These are phyloP conservation scores for Penaeus monodon DNA, from an alignment of 2,888 invertebrate genomes.

Conservation along the genomic window DNA sequence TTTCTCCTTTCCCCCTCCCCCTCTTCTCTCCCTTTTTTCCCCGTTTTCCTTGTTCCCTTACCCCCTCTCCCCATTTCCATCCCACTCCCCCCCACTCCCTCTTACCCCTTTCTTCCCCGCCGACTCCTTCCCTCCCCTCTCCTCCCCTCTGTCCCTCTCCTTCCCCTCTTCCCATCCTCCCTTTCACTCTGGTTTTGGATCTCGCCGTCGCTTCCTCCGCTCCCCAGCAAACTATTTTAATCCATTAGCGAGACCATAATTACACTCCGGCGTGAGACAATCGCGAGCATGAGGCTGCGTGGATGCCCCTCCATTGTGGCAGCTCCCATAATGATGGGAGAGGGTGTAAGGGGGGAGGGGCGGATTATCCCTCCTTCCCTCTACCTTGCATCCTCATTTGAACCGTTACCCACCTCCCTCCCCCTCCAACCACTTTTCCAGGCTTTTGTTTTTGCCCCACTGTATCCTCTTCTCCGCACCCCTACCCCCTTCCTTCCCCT, in stretches of 20 bases:
- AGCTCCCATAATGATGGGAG: conserved; percentile 6
- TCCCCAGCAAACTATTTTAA: conserved; percentile 47
- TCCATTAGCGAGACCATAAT: conserved; percentile 56
- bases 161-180: too few species aligned
- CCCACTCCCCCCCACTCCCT: too few species aligned
- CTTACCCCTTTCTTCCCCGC: too few species aligned
- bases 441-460: too few species aligned
- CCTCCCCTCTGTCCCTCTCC: too few species aligned
- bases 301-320: conserved; percentile 46
- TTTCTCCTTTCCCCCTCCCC: too few species aligned
- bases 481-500: not conserved
- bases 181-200: not conserved
- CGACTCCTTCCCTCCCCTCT: too few species aligned
- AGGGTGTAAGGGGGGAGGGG: not conserved
- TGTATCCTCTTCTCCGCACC: not conserved
- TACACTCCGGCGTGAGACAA: conserved; percentile 47
- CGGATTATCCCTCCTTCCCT: not conserved
- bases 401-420: conserved; percentile 1
- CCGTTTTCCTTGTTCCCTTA: too few species aligned
- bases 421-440: conserved; percentile 17
- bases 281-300: conserved; percentile 45
- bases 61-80: too few species aligned
- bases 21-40: too few species aligned
- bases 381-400: conserved; percentile 2
- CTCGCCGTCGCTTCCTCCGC: conserved; percentile 22